These are phyloP conservation scores for Lepidocolaptes lacrymiger DNA, from an alignment of 2,797 vertebrate species.

Conservation along the genomic window DNA sequence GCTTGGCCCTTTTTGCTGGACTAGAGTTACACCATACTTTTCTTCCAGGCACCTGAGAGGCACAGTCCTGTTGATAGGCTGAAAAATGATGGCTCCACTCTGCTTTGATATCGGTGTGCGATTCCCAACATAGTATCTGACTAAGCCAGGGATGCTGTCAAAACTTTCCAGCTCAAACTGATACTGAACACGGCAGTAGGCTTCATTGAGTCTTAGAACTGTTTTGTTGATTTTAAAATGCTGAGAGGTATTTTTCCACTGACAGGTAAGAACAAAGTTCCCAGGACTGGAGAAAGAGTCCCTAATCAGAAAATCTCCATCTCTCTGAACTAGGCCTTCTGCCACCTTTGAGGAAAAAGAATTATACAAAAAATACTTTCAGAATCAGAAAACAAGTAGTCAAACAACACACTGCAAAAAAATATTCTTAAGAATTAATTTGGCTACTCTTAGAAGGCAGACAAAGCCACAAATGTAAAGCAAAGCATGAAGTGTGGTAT, in stretches of 20 bases:
- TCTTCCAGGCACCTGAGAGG: slow-evolving; percentile 92
- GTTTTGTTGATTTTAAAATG: slow-evolving; percentile 96
- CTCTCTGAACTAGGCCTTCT: slow-evolving; percentile 89
- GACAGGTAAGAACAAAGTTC: slow-evolving; percentile 94
- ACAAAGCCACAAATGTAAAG: background rate
- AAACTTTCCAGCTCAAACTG: slow-evolving; percentile 92
- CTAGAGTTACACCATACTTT: slow-evolving; percentile 82
- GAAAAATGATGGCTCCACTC: slow-evolving; percentile 93
- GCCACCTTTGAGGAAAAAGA: slow-evolving; percentile 82
- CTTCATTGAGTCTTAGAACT: slow-evolving; percentile 88
- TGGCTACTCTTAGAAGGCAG: background rate
- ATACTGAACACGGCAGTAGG: slow-evolving; percentile 92
- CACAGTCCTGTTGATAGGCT: slow-evolving; percentile 90
- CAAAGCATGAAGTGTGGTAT: background rate
- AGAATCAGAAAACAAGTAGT: background rate
- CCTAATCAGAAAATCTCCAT: slow-evolving; percentile 95
- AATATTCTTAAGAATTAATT: background rate
- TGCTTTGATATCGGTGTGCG: slow-evolving; percentile 91
- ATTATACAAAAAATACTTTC: background rate
- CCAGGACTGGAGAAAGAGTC: slow-evolving; percentile 95
- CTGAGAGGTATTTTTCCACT: slow-evolving; percentile 92
- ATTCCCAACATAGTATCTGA: slow-evolving; percentile 93
- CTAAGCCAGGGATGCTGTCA: slow-evolving; percentile 90
- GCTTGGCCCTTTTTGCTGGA: slow-evolving; percentile 48
- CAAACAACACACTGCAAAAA: background rate